A percentile compares a stretch with the other conserved stretches of the same genome.
phyloP scores from a whole-genome alignment of 2,888 invertebrate genomes.

The Dicyrtomina minuta region DNA sequence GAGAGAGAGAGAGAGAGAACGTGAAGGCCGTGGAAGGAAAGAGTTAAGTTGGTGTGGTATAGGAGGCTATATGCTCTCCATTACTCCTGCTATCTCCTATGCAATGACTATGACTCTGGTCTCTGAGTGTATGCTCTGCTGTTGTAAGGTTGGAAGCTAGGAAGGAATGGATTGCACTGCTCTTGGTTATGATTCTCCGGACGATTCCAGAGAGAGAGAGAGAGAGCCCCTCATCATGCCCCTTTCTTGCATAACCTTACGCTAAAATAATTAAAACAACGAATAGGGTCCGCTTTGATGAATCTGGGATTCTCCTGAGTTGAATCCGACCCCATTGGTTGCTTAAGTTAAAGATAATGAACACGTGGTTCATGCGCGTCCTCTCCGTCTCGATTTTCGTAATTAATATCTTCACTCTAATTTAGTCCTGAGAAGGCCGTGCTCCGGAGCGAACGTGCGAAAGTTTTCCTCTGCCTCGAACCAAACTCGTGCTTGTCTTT shows the following conservation, averaged over 20 bases:
- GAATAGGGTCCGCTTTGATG: conserved; percentile 47
- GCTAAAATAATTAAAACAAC: conserved; percentile 53
- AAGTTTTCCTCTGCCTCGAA: conserved; percentile 33
- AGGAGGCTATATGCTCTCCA: background rate
- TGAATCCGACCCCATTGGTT: conserved; percentile 46
- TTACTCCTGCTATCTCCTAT: background rate
- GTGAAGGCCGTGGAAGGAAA: conserved; percentile 30
- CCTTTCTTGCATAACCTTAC: conserved; percentile 49
- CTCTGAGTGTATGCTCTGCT: background rate
- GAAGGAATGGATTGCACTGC: background rate
- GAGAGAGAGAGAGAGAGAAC: conserved; percentile 14
- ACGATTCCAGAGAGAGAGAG: background rate
- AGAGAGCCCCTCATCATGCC: conserved; percentile 25
- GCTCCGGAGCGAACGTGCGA: conserved; percentile 47
- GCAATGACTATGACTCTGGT: conserved; percentile 4
- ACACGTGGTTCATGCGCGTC: conserved; percentile 53
- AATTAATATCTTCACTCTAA: conserved; percentile 51
- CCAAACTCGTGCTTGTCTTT: conserved; percentile 27
- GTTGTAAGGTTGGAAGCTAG: too few relatives aligned
- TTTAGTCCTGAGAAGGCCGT: conserved; percentile 48
- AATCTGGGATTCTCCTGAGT: conserved; percentile 40
- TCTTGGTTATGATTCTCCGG: too few relatives aligned
- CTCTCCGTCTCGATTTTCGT: conserved; percentile 47
- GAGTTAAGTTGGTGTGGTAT: background rate
- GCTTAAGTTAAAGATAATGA: conserved; percentile 51